Conservation (phyloP, 2,888 invertebrate species). For the Apeira syringaria region DNA sequence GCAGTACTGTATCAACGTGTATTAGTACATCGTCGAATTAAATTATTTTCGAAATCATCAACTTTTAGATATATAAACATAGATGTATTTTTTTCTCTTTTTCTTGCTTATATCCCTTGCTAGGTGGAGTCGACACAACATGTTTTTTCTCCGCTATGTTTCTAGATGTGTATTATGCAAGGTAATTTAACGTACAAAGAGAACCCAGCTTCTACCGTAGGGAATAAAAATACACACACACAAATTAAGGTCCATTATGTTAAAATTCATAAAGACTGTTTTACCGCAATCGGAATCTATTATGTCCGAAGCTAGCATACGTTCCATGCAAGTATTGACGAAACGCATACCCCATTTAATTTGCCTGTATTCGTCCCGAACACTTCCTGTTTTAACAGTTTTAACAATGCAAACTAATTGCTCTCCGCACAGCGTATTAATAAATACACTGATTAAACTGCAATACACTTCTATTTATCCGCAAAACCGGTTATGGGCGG, state of each 20-base stretch:
- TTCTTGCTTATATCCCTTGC: no score
- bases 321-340: conserved; percentile 5
- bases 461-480: conserved; percentile 57
- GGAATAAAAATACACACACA: neutral
- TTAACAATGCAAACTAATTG: conserved; percentile 51
- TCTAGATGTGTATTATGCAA: conserved; percentile 1
- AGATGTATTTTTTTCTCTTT: neutral
- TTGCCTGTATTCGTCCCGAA: conserved; percentile 25
- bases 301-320: neutral
- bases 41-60: no score
- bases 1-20: no score
- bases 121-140: no score
- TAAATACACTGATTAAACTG: conserved; percentile 60
- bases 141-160: neutral
- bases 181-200: conserved; percentile 9
- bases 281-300: neutral
- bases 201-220: neutral
- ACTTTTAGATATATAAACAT: no score
- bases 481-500: conserved; percentile 56
- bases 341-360: conserved; percentile 11
- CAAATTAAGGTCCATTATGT: no score
- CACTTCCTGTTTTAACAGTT: conserved; percentile 38
- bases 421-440: conserved; percentile 46
- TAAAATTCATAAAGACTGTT: no score
- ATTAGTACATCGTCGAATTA: no score